Evolutionary conservation across 2,797 vertebrate genomes (phyloP).

Genomic region (Schizopygopsis malacanthus): DNA sequence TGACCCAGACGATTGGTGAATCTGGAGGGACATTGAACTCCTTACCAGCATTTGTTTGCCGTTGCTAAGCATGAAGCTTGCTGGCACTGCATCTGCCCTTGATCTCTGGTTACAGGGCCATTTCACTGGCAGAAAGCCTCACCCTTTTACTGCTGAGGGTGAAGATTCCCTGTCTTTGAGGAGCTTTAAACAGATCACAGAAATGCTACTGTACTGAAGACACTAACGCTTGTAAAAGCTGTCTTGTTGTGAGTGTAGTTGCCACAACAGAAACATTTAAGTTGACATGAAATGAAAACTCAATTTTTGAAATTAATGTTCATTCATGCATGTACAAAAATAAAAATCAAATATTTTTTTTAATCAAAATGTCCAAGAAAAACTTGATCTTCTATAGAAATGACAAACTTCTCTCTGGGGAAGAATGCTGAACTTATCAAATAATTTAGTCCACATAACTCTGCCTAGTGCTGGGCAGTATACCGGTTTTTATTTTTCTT

Average conservation of each 20-base stretch:
- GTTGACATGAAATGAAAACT: not conserved
- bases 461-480: too few relatives aligned
- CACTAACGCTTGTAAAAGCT: conserved; percentile 11
- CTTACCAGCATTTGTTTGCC: conserved; percentile 73
- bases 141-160: conserved; percentile 38
- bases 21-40: conserved; percentile 63
- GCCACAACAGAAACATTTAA: not conserved
- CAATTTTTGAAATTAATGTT: not conserved
- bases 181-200: conserved; percentile 28
- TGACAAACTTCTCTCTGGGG: too few relatives aligned
- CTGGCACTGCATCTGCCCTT: conserved; percentile 77
- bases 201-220: not conserved
- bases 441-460: too few relatives aligned
- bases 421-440: too few relatives aligned
- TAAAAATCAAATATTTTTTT: too few relatives aligned
- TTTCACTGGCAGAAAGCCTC: conserved; percentile 6
- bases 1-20: conserved; percentile 33
- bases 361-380: too few relatives aligned
- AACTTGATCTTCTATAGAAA: too few relatives aligned
- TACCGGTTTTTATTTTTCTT: too few relatives aligned
- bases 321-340: not conserved
- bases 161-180: conserved; percentile 9
- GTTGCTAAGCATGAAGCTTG: conserved; percentile 75
- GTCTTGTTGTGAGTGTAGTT: not conserved
- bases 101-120: conserved; percentile 78